Percentiles rank a stretch among this genome's conserved stretches.
Evolutionary conservation across 1,140 invertebrate species (phyloP).

Genomic region (Cydia strobilella): DNA sequence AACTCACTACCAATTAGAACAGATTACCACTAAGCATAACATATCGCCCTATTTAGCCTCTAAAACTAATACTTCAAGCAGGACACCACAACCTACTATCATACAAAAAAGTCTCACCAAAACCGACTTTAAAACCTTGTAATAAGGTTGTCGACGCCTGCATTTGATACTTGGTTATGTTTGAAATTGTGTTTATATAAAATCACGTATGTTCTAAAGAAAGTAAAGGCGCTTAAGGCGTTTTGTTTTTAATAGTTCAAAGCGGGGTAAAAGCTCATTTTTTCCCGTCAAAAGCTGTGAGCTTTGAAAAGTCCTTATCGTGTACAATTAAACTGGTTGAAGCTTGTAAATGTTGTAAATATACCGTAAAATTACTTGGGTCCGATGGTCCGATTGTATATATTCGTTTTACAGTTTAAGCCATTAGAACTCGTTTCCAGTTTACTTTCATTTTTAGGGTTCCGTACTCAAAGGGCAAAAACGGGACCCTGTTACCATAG

Average conservation of each 20-base stretch:
- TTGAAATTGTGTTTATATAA: neutral
- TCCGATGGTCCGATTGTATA: too few species aligned
- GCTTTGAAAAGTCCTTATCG: neutral
- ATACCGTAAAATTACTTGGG: neutral
- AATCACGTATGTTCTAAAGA: neutral
- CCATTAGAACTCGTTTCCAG: too few species aligned
- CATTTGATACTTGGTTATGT: neutral
- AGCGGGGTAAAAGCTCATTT: neutral
- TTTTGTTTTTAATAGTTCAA: neutral
- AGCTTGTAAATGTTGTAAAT: constrained; percentile 7
- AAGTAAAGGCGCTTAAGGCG: neutral
- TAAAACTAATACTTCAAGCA: neutral
- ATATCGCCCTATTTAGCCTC: constrained; percentile 18
- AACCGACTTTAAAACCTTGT: neutral
- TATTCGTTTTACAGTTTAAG: neutral
- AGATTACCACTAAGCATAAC: constrained; percentile 20
- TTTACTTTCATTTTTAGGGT: too few species aligned
- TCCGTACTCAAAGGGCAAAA: too few species aligned
- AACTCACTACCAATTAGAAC: neutral
- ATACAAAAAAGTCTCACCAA: neutral
- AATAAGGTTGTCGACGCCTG: neutral
- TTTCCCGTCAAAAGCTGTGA: neutral
- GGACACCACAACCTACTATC: neutral
- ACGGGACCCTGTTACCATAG: too few species aligned
- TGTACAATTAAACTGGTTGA: neutral